Evolutionary conservation across 2,888 invertebrate species (phyloP), one percentile per base, ranked within the genome.

Genomic region (Iselma pallidipennis): DNA sequence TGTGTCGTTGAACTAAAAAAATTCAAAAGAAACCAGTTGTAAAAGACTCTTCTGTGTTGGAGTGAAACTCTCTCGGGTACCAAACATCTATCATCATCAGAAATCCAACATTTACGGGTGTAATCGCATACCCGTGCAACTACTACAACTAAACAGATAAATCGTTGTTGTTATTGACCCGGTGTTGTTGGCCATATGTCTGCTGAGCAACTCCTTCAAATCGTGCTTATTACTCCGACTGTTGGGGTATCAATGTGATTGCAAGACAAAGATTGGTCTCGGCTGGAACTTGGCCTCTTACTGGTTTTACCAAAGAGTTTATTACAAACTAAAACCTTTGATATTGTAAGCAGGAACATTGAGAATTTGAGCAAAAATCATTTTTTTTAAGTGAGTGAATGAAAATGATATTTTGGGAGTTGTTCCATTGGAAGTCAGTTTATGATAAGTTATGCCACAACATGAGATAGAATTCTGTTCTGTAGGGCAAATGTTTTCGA

Each of bases 1-100:
- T 58, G 68, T 76, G 78, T 78, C 78, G 76, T 78, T 78, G 77
- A 77, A 76, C 77, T 71, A 76, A 78, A n/a, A n/a, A n/a, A 77
- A 37, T 76, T 76, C 37, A 73, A 74, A 70, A 65, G 66, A 71
- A 75, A 75, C 75, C 74, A 72, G 74, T 75, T 72, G 68, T 61
- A 64, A 64, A 54, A 63, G 63, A 60, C 66, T 69, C 68, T 67
- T 68, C 67, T 66, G 2, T 70, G 66, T 56, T 57, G 16, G 64
- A 68, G 66, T 66, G 66, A 68, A 74, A 72, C 16, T 71, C 69
- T 74, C 71, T 69, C 66, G 65, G 37, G 37, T 37, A 69, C 67
- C 71, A 68, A 66, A 69, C 72, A 76, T 71, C 71, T 73, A 77
- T 77, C 77, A 77, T 77, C 76, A 74, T 76, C 76, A 76, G 73